Evolutionary conservation across 2,113 vertebrate species (phyloP).

Genomic region (Pseudolaguvia tuberculata): DNA sequence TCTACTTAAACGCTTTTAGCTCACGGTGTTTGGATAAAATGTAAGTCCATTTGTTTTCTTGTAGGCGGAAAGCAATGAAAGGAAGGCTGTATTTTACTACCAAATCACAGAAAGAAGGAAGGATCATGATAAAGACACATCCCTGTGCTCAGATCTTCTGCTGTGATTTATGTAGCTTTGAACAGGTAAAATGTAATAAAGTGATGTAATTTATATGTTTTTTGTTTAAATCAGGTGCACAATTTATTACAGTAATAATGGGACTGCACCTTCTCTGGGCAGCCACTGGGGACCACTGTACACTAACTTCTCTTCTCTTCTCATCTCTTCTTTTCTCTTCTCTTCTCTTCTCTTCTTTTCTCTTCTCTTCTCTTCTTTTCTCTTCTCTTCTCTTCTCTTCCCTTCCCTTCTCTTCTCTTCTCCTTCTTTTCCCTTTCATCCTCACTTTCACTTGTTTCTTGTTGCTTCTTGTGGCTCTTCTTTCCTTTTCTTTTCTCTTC

Average conservation of each 20-base stretch:
- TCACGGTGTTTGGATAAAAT: neutral
- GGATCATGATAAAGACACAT: conserved; percentile 88
- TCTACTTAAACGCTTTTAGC: conserved; percentile 4
- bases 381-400: neutral
- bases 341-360: neutral
- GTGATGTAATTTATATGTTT: neutral
- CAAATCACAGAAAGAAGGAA: conserved; percentile 85
- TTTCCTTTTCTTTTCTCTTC: neutral
- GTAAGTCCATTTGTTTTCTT: conserved; percentile 29
- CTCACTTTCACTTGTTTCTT: no score
- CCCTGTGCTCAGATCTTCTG: conserved; percentile 87
- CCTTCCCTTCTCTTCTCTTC: neutral
- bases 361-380: conserved; percentile 1
- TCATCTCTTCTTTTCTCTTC: conserved; percentile 9
- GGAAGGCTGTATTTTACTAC: conserved; percentile 88
- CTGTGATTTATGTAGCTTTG: conserved; percentile 85
- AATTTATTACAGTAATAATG: neutral
- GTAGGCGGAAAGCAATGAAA: conserved; percentile 92
- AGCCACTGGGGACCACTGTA: conserved; percentile 67
- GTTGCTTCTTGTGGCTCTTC: no score
- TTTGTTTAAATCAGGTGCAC: neutral
- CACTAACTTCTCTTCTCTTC: conserved; percentile 38
- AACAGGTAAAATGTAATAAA: conserved; percentile 72
- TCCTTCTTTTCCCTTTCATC: no score
- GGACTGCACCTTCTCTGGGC: conserved; percentile 21